phyloP scores from a whole-genome alignment of 2,888 invertebrate genomes.

The Zonitis immaculata region DNA sequence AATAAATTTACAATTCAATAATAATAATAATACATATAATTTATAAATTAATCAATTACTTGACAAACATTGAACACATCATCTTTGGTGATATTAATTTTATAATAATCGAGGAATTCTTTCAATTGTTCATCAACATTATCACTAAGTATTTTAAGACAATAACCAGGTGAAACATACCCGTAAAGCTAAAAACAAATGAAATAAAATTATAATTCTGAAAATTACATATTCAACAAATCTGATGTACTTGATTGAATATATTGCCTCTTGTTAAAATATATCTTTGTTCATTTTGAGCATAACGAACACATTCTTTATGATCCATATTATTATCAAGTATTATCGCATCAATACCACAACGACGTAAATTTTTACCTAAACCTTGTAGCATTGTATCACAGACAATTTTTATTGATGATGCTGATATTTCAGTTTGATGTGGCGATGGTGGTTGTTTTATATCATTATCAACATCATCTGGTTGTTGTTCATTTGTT shows the following conservation, averaged over 20 bases:
- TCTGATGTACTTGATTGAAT: constrained; percentile 45
- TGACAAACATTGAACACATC: constrained; percentile 71
- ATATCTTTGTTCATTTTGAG: constrained; percentile 52
- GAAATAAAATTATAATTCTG: constrained; percentile 3
- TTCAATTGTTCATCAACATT: constrained; percentile 59
- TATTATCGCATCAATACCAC: constrained; percentile 58
- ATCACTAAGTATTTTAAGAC: constrained; percentile 56
- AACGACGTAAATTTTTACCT: constrained; percentile 59
- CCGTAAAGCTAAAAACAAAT: constrained; percentile 42
- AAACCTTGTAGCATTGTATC: constrained; percentile 59
- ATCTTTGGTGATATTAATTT: constrained; percentile 57
- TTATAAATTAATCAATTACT: constrained; percentile 48
- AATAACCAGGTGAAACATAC: constrained; percentile 55
- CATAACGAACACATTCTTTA: constrained; percentile 52
- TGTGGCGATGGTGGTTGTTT: constrained; percentile 40
- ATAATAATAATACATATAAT: too few relatives aligned
- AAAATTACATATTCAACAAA: too few relatives aligned
- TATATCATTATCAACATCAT: constrained; percentile 13
- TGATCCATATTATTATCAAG: constrained; percentile 52
- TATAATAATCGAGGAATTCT: constrained; percentile 63
- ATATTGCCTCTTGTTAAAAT: constrained; percentile 54
- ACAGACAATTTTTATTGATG: constrained; percentile 52
- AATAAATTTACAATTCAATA: background rate
- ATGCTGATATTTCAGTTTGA: constrained; percentile 30
- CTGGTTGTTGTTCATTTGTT: constrained; percentile 5